Evolutionary conservation across 2,113 vertebrate genomes (phyloP).

Genomic region (Pseudorasbora parva): DNA sequence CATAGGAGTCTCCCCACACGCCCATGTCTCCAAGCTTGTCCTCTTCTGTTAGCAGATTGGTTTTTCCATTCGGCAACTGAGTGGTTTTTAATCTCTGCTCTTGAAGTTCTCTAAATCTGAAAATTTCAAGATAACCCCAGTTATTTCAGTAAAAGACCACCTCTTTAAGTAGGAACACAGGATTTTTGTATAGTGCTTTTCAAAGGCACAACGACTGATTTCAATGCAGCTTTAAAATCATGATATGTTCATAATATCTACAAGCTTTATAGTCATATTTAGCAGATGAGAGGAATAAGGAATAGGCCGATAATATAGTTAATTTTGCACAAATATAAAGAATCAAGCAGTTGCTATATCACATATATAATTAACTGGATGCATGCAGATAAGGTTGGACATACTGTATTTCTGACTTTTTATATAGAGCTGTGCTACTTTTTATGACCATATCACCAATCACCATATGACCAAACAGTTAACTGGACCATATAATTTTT

Average conservation of each 20-base stretch:
- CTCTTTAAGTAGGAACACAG: background rate
- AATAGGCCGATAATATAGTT: background rate
- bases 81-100: conserved; percentile 75
- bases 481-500: too few species aligned
- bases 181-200: background rate
- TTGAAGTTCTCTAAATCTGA: conserved; percentile 81
- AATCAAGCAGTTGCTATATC: too few species aligned
- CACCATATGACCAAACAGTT: too few species aligned
- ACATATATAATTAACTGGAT: too few species aligned
- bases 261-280: background rate
- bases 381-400: background rate
- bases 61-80: conserved; percentile 76
- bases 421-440: too few species aligned
- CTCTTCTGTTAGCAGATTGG: conserved; percentile 65
- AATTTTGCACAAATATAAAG: background rate
- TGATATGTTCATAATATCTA: background rate
- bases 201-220: background rate
- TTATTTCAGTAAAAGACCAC: too few species aligned
- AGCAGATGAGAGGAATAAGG: background rate
- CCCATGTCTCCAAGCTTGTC: conserved; percentile 76
- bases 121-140: conserved; percentile 48
- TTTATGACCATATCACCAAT: too few species aligned
- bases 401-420: background rate
- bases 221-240: too few species aligned
- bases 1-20: conserved; percentile 85